A percentile compares a stretch with the other conserved stretches of the same genome.
Evolutionary conservation across 1,140 invertebrate genomes (phyloP).

Genomic region (Archegozetes longisetosus): DNA sequence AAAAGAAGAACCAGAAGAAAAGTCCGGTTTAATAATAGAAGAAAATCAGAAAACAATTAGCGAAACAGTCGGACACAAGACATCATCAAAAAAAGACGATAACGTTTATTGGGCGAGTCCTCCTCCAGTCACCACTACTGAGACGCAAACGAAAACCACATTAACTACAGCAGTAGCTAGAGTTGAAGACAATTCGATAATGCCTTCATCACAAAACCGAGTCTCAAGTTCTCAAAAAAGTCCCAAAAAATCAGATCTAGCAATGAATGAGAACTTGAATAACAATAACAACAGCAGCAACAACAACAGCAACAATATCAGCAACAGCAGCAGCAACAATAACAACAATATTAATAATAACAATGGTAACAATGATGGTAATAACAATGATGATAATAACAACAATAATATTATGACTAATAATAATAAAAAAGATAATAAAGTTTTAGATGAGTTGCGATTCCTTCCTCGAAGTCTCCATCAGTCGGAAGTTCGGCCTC

Average conservation of each 20-base stretch:
- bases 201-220: background rate
- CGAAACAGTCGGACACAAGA: background rate
- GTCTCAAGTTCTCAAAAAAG: too few relatives aligned
- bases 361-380: background rate
- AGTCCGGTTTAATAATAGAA: background rate
- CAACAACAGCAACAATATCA: too few relatives aligned
- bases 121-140: background rate
- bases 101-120: background rate
- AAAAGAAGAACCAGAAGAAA: background rate
- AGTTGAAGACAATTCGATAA: too few relatives aligned
- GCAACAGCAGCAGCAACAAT: too few relatives aligned
- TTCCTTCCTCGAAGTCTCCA: conserved; percentile 9
- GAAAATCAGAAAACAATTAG: too few relatives aligned
- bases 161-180: background rate
- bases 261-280: too few relatives aligned
- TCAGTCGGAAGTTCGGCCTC: background rate
- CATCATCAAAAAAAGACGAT: background rate
- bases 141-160: background rate
- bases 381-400: background rate
- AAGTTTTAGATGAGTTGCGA: background rate
- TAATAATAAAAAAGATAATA: background rate
- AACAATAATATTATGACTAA: background rate
- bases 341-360: background rate
- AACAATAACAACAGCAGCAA: too few relatives aligned
- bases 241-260: too few relatives aligned